Evolutionary conservation across 30 jellyfish, hydroid and myxozoan genomes (phyloP).

Genomic region (Mastigias papua): DNA sequence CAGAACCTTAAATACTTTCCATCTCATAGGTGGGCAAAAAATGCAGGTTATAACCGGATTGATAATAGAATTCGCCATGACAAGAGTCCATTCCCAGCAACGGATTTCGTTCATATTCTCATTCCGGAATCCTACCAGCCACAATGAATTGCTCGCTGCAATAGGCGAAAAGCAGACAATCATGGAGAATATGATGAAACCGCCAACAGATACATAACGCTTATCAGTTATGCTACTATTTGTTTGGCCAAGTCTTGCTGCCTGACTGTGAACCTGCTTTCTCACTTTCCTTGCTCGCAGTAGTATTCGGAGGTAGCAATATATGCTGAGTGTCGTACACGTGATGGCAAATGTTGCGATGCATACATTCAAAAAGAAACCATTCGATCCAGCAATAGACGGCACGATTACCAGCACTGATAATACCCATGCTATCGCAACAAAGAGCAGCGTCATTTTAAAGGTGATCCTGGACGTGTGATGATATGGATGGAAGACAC

Average conservation of each 20-base stretch:
- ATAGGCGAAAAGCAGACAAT: slow-evolving; percentile 24
- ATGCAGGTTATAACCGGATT: slow-evolving; percentile 31
- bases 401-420: background rate
- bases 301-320: slow-evolving; percentile 37
- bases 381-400: background rate
- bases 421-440: background rate
- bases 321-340: background rate
- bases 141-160: background rate
- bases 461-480: background rate
- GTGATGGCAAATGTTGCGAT: background rate
- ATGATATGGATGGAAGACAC: slow-evolving; percentile 11
- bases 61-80: slow-evolving; percentile 8
- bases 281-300: slow-evolving; percentile 5
- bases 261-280: background rate
- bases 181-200: slow-evolving; percentile 19
- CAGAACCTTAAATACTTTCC: background rate
- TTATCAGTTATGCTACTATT: background rate
- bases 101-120: background rate
- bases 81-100: slow-evolving; percentile 41
- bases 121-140: background rate
- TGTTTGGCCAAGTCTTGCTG: background rate
- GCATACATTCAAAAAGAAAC: background rate
- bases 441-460: background rate
- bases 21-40: background rate
- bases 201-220: slow-evolving; percentile 19